Evolutionary conservation across 2,888 invertebrate genomes (phyloP), one percentile per base, ranked within the genome.

Genomic region (Hermaeophaga mercurialis): DNA sequence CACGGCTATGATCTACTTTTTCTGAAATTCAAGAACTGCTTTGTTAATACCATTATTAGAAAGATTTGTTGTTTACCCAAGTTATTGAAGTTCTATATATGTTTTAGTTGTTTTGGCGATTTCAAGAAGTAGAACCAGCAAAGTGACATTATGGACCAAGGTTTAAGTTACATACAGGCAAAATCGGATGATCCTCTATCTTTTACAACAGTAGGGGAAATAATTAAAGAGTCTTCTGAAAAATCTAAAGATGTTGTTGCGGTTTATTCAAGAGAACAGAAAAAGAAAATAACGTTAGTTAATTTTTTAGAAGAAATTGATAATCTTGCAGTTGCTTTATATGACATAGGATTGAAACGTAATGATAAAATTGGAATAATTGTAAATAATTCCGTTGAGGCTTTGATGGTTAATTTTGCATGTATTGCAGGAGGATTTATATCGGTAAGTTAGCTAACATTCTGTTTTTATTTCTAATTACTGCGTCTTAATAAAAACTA

Each of bases 381-480:
- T n/a, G 38, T 38, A 1, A 38, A 38, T 9, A 38, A 38, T 18
- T 38, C 38, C 12, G 4, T 38, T 1, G 38, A 38, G 6, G 38
- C 38, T 5, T 18, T 38, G 17, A 12, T 38, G 6, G 38, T 12
- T n/a, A 38, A 38, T 18, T 38, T 88, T 71, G 91, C 88, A 0
- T 84, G 87, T 1, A 84, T 88, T 0, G 83, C 89, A 61, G 82
- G 84, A 1, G 94, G 93, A 0, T 75, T 90, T 1, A 79, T 89
- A 24, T 77, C 89, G 75, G 90, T 90, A 75, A 76, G 75, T 59
- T n/a, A n/a, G n/a, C n/a, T n/a, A n/a, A n/a, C n/a, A n/a, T n/a
- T n/a, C n/a, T n/a, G n/a, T n/a, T n/a, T n/a, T n/a, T n/a, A n/a
- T n/a, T n/a, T n/a, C n/a, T n/a, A n/a, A n/a, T n/a, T n/a, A n/a